A percentile compares a stretch with the other conserved stretches of the same genome.
Conservation (phyloP, 2,888 invertebrate species). For the Ecdyonurus torrentis region DNA sequence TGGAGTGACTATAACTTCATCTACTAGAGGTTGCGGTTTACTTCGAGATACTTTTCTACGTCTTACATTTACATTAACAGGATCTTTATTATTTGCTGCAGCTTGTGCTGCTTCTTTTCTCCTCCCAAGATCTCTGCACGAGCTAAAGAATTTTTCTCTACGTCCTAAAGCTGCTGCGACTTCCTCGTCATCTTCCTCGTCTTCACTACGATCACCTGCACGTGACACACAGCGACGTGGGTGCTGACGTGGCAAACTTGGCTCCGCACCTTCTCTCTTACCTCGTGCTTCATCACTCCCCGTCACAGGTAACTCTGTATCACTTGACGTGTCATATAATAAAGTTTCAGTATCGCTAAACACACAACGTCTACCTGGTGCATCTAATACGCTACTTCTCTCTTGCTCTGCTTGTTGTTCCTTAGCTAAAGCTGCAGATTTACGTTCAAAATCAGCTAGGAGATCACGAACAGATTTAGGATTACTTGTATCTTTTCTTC, state of each 20-base stretch:
- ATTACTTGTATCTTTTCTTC: conserved; percentile 11
- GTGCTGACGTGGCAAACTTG: not conserved
- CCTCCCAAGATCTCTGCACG: conserved; percentile 15
- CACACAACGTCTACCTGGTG: conserved; percentile 21
- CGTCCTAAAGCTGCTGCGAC: conserved; percentile 19
- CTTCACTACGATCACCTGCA: conserved; percentile 13
- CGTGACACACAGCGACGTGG: conserved; percentile 1
- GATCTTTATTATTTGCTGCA: not conserved
- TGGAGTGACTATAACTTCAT: conserved; percentile 18
- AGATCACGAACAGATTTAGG: conserved; percentile 28
- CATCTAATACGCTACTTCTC: conserved; percentile 7
- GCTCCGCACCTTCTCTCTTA: not conserved
- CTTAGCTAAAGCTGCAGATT: conserved; percentile 22
- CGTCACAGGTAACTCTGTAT: conserved; percentile 19
- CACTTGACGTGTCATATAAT: conserved; percentile 29
- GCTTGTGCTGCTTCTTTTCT: not conserved
- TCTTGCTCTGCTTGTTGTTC: conserved; percentile 18
- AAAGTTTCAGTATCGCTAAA: conserved; percentile 31
- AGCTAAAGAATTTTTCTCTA: conserved; percentile 16
- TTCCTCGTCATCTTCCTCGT: conserved; percentile 16
- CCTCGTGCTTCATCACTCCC: not conserved
- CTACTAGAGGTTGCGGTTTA: conserved; percentile 15
- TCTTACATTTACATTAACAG: not conserved
- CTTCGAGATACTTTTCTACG: conserved; percentile 9
- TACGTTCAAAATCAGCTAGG: conserved; percentile 28